Evolutionary conservation across 2,888 invertebrate genomes (phyloP), one percentile per base, ranked within the genome.

Genomic region (Chymomyza procnemis): DNA sequence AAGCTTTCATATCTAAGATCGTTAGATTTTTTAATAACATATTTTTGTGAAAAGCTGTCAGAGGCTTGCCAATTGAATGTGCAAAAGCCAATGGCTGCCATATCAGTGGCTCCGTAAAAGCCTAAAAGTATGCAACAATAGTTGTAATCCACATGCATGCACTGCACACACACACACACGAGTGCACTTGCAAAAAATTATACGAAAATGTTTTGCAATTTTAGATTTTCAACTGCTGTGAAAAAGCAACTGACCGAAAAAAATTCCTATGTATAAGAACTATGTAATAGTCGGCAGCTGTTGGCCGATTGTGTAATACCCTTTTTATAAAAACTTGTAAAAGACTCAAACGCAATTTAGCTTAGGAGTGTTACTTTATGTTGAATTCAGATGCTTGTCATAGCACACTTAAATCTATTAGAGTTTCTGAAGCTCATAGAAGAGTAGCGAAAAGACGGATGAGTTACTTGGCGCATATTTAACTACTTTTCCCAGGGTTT

Each of bases 241-340:
- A 77, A 12, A 41, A 75, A 83, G 77, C 80, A 67, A 73, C 66
- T 75, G 74, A 60, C 69, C 73, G 74, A 80, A 79, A 81, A 79
- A 77, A 76, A 79, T 78, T 70, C 55, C 46, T 26, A 26, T 26
- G n/a, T n/a, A 26, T 26, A 26, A 26, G 6, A 26, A 64, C 74
- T 74, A 73, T 71, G 61, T 68, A 75, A 71, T 62, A 66, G 26
- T 26, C 6, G 6, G 8, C 1, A 0, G 26, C 26, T 6, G 6
- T 4, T 26, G 26, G 26, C 6, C 26, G 26, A 26, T 8, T 6
- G 26, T 3, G 1, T 1, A 26, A 26, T 26, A 26, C 26, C 4
- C 26, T 26, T 26, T 26, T 26, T 26, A 22, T 6, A 6, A 26
- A 26, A 26, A 26, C 4, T 26, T 26, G 4, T 26, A 2, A 3